phyloP scores from a whole-genome alignment of 2,113 vertebrate genomes.

The Prionailurus viverrinus region DNA sequence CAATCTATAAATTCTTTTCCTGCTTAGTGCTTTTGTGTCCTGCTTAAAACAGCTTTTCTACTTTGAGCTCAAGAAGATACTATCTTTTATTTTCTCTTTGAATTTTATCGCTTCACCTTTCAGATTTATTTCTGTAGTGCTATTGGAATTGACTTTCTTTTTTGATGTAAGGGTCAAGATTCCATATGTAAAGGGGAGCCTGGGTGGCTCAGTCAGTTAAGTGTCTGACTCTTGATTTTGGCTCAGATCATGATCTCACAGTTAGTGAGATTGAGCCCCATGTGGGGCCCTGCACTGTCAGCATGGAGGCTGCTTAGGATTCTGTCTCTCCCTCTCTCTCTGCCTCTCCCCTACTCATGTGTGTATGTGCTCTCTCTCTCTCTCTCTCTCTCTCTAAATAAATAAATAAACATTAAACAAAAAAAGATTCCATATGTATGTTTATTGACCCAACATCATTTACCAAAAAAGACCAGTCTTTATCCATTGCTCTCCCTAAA shows the following conservation, averaged over 20 bases:
- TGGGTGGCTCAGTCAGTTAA: too few species aligned
- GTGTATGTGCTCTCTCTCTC: too few species aligned
- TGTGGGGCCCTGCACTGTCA: too few species aligned
- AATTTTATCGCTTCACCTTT: not conserved
- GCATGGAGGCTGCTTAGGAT: too few species aligned
- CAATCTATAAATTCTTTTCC: not conserved
- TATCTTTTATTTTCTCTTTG: not conserved
- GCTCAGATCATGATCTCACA: too few species aligned
- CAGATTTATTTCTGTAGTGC: not conserved
- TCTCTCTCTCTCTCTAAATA: too few species aligned
- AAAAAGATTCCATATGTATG: not conserved
- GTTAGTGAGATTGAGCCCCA: too few species aligned
- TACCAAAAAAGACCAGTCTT: not conserved
- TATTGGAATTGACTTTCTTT: not conserved
- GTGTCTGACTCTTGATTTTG: too few species aligned
- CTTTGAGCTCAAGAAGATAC: not conserved
- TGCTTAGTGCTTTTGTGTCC: not conserved
- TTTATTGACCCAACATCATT: not conserved
- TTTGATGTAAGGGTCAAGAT: not conserved
- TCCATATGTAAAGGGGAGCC: not conserved
- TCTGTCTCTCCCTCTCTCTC: too few species aligned
- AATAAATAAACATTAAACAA: too few species aligned
- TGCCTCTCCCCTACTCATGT: too few species aligned
- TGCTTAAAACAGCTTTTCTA: not conserved
- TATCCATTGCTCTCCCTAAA: not conserved